A percentile compares a stretch with the other conserved stretches of the same genome.
These are phyloP conservation scores for Frieseomelitta varia DNA, from an alignment of 1,140 invertebrate species.

Conservation along the genomic window DNA sequence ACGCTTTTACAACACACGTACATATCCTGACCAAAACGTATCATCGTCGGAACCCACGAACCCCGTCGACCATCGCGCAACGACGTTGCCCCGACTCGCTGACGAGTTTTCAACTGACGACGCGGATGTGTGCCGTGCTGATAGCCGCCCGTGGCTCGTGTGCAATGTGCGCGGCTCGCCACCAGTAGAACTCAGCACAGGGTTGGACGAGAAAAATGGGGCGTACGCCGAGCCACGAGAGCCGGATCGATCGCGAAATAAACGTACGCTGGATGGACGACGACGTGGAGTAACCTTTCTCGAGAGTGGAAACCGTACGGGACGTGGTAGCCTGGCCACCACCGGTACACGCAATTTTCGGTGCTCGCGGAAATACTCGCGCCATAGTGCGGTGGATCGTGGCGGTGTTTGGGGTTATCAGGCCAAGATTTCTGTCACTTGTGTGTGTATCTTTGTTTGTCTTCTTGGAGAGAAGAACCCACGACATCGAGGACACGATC, in stretches of 20 bases:
- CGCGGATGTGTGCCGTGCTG: too few species aligned
- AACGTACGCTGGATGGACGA: slow-evolving; percentile 66
- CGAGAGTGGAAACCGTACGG: slow-evolving; percentile 4
- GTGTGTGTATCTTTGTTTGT: too few species aligned
- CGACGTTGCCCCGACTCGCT: background rate
- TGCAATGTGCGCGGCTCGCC: slow-evolving; percentile 2
- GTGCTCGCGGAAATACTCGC: background rate
- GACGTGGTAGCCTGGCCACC: background rate
- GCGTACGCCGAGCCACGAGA: slow-evolving; percentile 71
- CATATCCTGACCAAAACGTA: slow-evolving; percentile 5
- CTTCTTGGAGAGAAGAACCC: too few species aligned
- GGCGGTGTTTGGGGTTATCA: background rate
- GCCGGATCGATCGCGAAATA: slow-evolving; percentile 79
- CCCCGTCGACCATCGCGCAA: slow-evolving; percentile 10
- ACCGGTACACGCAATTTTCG: too few species aligned
- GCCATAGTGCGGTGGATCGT: slow-evolving; percentile 19
- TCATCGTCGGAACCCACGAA: too few species aligned
- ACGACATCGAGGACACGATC: too few species aligned
- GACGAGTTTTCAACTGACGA: background rate
- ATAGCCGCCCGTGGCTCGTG: background rate
- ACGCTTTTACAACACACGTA: slow-evolving; percentile 16
- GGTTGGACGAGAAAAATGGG: slow-evolving; percentile 71
- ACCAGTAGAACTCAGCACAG: slow-evolving; percentile 3
- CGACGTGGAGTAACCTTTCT: slow-evolving; percentile 46
- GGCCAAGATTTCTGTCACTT: too few species aligned